Base-by-base conservation (phyloP, 2,113 vertebrate genomes). In the Campylomormyrus numenius region DNA sequence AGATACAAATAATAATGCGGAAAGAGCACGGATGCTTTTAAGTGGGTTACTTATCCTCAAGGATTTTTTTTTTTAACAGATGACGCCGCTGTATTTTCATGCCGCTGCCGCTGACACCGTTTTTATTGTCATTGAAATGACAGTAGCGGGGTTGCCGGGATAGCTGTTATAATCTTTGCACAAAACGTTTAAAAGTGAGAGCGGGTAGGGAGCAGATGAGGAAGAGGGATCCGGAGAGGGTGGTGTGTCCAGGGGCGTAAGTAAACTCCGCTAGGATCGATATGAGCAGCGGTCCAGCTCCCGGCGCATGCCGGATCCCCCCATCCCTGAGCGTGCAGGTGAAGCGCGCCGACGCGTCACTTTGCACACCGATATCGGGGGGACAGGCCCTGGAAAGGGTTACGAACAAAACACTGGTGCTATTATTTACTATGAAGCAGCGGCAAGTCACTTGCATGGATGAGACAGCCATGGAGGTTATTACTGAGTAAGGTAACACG, bases 291-390 rank as follows among this genome's bases (percentile, higher is more conserved):
- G 70, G 74, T 84, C 10, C 49, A 45, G 88, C 8, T 77, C 21
- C 46, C 70, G 31, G 49, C 62, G 90, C 49, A 52, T 48, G 91
- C 56, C 88, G 49, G 83, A 80, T 46, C 87, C 46, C 49, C 89
- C 46, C 87, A 42, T n/a, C 74, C 90, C 91, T 93, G 93, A 93
- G 91, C 90, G 94, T 93, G 93, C 94, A 94, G 93, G 94, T 93
- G 91, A 91, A 92, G 93, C 91, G 91, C 88, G 46, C 89, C 31
- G 77, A 90, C 89, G 86, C 88, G 89, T 58, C 88, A 70, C n/a
- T 92, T 84, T 92, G 88, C 90, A 19, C 83, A 45, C 87, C 42
- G 52, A 62, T 31, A n/a, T 86, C 21, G 42, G 31, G 62, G 17
- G 9, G 70, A 15, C 77, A 66, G 42, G 35, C 11, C 21, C 50